These are phyloP conservation scores for Cosmorhoe ocellata DNA, from an alignment of 2,888 invertebrate genomes.

Conservation along the genomic window DNA sequence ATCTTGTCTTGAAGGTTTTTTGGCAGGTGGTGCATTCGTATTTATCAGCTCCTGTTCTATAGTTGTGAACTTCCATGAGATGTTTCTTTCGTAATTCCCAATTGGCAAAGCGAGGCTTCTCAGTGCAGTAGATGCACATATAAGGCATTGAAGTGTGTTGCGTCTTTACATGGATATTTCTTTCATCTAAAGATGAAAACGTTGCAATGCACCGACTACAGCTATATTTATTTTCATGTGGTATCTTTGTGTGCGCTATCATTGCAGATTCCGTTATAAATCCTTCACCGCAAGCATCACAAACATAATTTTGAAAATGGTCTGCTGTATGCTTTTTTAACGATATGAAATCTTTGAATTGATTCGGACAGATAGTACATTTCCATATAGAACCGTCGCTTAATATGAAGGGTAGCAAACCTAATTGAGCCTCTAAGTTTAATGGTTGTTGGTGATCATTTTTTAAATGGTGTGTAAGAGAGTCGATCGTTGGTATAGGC, in stretches of 20 bases:
- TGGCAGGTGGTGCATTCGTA: constrained; percentile 72
- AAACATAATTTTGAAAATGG: constrained; percentile 76
- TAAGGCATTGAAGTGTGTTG: constrained; percentile 72
- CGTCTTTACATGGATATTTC: constrained; percentile 69
- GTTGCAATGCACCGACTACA: constrained; percentile 73
- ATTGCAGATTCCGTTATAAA: constrained; percentile 75
- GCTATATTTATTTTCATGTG: constrained; percentile 72
- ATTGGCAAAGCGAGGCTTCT: constrained; percentile 72
- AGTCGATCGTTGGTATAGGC: constrained; percentile 60
- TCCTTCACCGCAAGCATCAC: constrained; percentile 75
- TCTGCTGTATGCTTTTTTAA: constrained; percentile 71
- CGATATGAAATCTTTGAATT: constrained; percentile 70
- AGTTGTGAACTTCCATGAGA: constrained; percentile 71
- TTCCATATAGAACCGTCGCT: constrained; percentile 71
- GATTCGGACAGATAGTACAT: constrained; percentile 71
- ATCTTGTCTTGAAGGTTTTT: constrained; percentile 70
- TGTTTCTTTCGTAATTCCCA: constrained; percentile 74
- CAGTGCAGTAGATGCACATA: constrained; percentile 70
- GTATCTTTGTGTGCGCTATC: constrained; percentile 72
- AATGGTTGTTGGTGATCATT: constrained; percentile 69
- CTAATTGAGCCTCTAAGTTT: constrained; percentile 65
- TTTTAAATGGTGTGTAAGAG: constrained; percentile 64
- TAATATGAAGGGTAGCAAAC: constrained; percentile 67
- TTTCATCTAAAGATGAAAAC: constrained; percentile 65
- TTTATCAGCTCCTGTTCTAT: constrained; percentile 67